phyloP scores from a whole-genome alignment of 2,888 invertebrate genomes.

The Biston stratarius region DNA sequence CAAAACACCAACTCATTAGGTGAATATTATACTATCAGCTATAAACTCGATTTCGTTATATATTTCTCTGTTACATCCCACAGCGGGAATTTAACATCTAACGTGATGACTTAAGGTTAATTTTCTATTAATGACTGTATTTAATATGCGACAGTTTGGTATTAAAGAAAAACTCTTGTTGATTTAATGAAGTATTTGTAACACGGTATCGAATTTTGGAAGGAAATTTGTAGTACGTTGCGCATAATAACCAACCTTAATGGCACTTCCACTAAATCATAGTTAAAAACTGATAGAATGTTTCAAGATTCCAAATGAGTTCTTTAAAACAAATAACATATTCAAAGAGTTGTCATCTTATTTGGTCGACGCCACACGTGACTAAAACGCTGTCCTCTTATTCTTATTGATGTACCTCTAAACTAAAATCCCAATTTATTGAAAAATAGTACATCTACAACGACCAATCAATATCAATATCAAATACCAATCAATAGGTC shows the following conservation, averaged over 20 bases:
- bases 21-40: conserved; percentile 50
- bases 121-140: conserved; percentile 1
- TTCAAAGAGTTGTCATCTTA: no score
- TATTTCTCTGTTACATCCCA: conserved; percentile 32
- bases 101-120: not conserved
- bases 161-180: conserved; percentile 22
- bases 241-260: conserved; percentile 33
- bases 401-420: no score
- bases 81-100: conserved; percentile 7
- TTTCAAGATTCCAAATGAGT: no score
- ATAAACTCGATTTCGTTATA: conserved; percentile 42
- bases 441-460: no score
- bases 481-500: no score
- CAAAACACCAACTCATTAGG: conserved; percentile 51
- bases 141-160: conserved; percentile 21
- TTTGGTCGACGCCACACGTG: no score
- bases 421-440: no score
- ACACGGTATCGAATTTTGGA: conserved; percentile 40
- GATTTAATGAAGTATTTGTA: conserved; percentile 47
- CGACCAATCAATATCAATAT: no score
- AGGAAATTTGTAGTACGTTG: conserved; percentile 34
- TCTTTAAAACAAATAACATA: no score
- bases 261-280: conserved; percentile 8
- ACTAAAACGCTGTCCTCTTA: no score
- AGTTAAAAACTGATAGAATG: no score